A percentile compares a stretch with the other conserved stretches of the same genome.
phyloP scores from a whole-genome alignment of 2,797 vertebrate species.

The Ceyx erithaca region DNA sequence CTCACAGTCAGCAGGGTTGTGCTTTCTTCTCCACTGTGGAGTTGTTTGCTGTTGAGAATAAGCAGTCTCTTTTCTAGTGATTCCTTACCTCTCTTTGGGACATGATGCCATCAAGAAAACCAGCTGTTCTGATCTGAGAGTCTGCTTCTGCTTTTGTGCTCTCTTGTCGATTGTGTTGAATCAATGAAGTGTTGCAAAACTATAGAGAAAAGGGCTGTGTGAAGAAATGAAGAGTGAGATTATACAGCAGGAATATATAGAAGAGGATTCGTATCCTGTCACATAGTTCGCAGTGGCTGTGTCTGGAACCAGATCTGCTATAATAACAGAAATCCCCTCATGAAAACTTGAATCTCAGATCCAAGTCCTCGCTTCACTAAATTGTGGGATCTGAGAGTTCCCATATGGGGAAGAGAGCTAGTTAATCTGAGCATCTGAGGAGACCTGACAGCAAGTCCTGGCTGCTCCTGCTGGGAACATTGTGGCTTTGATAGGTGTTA shows the following conservation, averaged over 20 bases:
- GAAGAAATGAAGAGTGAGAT: not conserved
- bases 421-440: not conserved
- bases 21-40: constrained; percentile 34
- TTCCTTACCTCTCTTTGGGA: constrained; percentile 52
- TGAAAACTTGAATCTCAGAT: not conserved
- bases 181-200: constrained; percentile 46
- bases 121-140: constrained; percentile 48
- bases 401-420: not conserved
- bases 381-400: not conserved
- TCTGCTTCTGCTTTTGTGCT: constrained; percentile 16
- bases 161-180: constrained; percentile 9
- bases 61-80: constrained; percentile 44
- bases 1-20: constrained; percentile 28
- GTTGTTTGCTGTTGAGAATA: constrained; percentile 63
- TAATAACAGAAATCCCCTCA: not conserved
- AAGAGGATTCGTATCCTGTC: not conserved
- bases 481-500: constrained; percentile 2
- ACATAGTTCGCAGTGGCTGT: not conserved
- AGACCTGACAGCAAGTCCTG: not conserved
- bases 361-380: not conserved
- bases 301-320: not conserved
- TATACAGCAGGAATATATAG: not conserved
- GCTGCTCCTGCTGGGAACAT: not conserved
- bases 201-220: not conserved
- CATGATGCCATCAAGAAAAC: constrained; percentile 47